Evolutionary conservation across 2,888 invertebrate species (phyloP), one percentile per base, ranked within the genome.

Genomic region (Chrysolina haemoptera): DNA sequence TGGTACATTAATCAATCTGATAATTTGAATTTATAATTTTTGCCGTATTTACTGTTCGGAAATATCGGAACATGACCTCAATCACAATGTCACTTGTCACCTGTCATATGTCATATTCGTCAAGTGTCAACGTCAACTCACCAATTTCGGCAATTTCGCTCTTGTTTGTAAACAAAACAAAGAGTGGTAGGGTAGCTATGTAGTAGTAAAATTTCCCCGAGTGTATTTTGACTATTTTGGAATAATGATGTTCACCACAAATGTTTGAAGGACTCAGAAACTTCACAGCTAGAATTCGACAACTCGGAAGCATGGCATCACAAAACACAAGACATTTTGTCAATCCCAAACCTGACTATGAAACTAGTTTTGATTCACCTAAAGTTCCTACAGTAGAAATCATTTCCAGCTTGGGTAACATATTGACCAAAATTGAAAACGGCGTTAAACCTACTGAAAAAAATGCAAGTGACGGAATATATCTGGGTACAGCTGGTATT

Each of bases 401-500:
- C 18, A 78, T 71, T 53, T 18, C 43, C 12, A 62, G 59, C 20
- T 27, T 81, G 41, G 62, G 76, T 53, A 79, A 79, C 53, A 82
- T 85, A 43, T 53, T 85, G 9, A 76, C 79, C 16, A 79, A 83
- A 68, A 88, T 89, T 62, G 81, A 82, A 69, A 77, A 77, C 35
- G 82, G 86, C 68, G 82, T 87, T 40, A 84, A 85, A 73, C 85
- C 88, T 3, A 83, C 79, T 48, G 84, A 83, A 68, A 82, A 82
- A 70, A 85, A 87, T 79, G 84, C 79, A 73, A 90, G 91, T 83
- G 92, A 93, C 9, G 94, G 94, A 0, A 82, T 94, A 1, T 94
- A 94, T 84, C 90, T 93, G 59, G 94, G 94, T 0, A 87, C 91
- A 41, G 90, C 91, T 59, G 95, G 96, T 11, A 90, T 94, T 65